Base-by-base conservation (phyloP, 2,797 vertebrate genomes). In the Emydoidea blandingii region DNA sequence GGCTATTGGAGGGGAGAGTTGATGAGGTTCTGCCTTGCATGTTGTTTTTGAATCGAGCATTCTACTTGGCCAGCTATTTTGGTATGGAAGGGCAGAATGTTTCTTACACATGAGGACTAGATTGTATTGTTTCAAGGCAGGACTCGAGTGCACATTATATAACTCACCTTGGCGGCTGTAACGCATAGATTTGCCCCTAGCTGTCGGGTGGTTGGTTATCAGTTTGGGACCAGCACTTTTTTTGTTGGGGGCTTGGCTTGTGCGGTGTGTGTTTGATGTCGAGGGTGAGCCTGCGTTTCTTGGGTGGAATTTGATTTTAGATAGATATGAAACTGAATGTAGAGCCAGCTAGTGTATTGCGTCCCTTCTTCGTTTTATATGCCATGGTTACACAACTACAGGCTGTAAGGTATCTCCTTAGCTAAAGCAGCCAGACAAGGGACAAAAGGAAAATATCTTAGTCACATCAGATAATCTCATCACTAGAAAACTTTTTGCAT, bases 401-500 rank as follows among this genome's bases (percentile, higher is more conserved):
- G 81, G 80, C 76, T 84, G n/a, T 76, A 15, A 95, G 90, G 44
- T 56, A 85, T 81, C 96, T 92, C 88, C 91, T 93, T 50, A 86
- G 81, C 50, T 72, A 86, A 94, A 95, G 81, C 83, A 79, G 81
- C 19, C 59, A 81, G 72, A 37, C 92, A 90, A 88, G 81, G 52
- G 81, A 93, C 91, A 81, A 68, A 53, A 54, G 86, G 88, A 94
- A 54, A 2, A 79, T n/a, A 90, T 94, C 56, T 92, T 93, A 84
- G 65, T 74, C 87, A 72, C 94, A 92, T 85, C 85, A 94, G 93
- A 83, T 95, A 93, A 93, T 86, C 86, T 93, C 83, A 91, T 95
- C 95, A 89, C 93, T 65, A 92, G 93, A 96, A 96, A 97, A 95
- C 86, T 97, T 97, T 90, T 94, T 96, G 90, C 89, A 91, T 91